These are phyloP conservation scores for Phalera bucephala DNA, from an alignment of 2,888 invertebrate genomes.

Conservation along the genomic window DNA sequence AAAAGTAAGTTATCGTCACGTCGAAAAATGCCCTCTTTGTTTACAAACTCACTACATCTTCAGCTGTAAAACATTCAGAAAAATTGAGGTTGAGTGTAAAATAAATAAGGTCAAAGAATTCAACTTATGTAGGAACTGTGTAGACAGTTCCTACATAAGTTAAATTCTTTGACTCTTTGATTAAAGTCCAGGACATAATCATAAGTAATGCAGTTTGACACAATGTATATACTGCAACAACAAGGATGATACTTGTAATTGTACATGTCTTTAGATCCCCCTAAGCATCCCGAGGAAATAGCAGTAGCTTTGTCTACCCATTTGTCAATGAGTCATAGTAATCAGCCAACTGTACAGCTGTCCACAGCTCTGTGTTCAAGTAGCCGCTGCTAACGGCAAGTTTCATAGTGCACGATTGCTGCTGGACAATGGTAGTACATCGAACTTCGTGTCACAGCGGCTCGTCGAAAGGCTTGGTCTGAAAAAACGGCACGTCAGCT, in stretches of 20 bases:
- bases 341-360: too few species aligned
- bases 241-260: too few species aligned
- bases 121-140: slow-evolving; percentile 6
- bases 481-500: background rate
- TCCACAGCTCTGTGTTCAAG: background rate
- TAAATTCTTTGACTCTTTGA: too few species aligned
- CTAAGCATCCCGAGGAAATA: too few species aligned
- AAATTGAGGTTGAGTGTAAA: slow-evolving; percentile 1
- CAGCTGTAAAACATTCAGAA: slow-evolving; percentile 3
- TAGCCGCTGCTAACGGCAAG: background rate
- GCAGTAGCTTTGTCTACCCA: too few species aligned
- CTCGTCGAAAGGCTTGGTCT: slow-evolving; percentile 4
- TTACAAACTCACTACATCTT: slow-evolving; percentile 1
- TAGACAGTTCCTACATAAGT: too few species aligned
- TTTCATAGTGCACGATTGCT: background rate
- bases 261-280: too few species aligned
- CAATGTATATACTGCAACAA: slow-evolving; percentile 8
- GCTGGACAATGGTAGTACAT: background rate
- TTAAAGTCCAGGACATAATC: slow-evolving; percentile 9
- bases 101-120: slow-evolving; percentile 1
- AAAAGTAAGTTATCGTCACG: background rate
- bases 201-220: slow-evolving; percentile 8
- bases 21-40: slow-evolving; percentile 2
- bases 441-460: background rate
- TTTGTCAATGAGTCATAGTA: background rate